phyloP scores from a whole-genome alignment of 2,888 invertebrate genomes.

The Protula sp. region DNA sequence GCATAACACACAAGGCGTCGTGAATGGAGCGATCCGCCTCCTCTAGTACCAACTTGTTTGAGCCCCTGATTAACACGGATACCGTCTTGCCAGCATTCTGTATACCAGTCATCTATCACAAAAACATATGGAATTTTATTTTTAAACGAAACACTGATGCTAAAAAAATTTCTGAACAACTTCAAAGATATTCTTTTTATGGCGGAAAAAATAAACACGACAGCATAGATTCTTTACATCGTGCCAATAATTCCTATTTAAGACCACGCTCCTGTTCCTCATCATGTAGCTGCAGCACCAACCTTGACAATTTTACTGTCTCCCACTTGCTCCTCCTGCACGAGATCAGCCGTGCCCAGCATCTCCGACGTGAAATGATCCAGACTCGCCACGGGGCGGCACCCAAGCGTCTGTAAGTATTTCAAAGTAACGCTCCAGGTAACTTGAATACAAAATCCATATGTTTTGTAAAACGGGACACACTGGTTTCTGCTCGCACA shows the following conservation, averaged over 20 bases:
- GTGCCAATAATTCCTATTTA: no score
- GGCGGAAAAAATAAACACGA: no score
- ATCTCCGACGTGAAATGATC: conserved; percentile 94
- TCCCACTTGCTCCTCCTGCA: conserved; percentile 84
- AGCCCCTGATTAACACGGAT: conserved; percentile 83
- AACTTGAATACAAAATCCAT: background rate
- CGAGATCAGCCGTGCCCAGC: conserved; percentile 84
- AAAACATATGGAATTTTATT: no score
- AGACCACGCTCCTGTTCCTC: no score
- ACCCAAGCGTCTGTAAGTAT: conserved; percentile 67
- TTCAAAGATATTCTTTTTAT: no score
- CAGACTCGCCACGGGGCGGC: conserved; percentile 94
- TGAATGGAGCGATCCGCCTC: conserved; percentile 87
- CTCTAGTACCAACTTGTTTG: conserved; percentile 81
- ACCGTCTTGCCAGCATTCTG: conserved; percentile 83
- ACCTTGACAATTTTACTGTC: conserved; percentile 83
- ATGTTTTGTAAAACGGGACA: background rate
- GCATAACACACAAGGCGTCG: conserved; percentile 86
- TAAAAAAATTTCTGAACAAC: no score
- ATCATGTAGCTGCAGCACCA: no score
- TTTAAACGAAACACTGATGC: no score
- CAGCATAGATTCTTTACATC: no score
- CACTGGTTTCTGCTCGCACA: no score
- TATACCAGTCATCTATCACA: conserved; percentile 84
- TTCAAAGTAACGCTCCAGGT: background rate